Percentiles rank a stretch among this genome's conserved stretches.
Evolutionary conservation across 2,797 vertebrate genomes (phyloP).

Genomic region (Amazonetta brasiliensis): DNA sequence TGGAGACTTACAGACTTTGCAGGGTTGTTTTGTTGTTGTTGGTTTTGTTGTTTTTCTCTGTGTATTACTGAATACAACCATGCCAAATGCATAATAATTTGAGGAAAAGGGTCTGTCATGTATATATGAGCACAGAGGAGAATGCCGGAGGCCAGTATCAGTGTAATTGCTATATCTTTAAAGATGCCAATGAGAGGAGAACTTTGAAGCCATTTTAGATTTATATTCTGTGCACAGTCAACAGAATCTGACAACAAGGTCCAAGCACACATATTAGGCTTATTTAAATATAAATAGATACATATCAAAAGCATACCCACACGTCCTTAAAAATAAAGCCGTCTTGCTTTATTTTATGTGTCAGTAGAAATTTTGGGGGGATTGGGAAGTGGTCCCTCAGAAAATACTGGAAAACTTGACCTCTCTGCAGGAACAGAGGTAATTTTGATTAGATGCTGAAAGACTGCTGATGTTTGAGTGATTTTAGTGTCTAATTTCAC

Average conservation of each 20-base stretch:
- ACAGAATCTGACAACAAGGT: background rate
- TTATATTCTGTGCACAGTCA: background rate
- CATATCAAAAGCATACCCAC: background rate
- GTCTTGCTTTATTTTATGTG: background rate
- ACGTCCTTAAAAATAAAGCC: background rate
- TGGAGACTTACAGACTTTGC: background rate
- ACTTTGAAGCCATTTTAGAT: background rate
- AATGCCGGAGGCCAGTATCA: background rate
- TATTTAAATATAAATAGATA: conserved; percentile 4
- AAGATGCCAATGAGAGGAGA: background rate
- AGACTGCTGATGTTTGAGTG: background rate
- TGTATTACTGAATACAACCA: background rate
- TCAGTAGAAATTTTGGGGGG: background rate
- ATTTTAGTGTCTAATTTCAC: background rate
- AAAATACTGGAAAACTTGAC: background rate
- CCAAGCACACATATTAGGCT: background rate
- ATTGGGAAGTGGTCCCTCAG: background rate
- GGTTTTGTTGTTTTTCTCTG: too few relatives aligned
- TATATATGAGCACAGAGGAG: background rate
- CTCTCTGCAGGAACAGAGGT: background rate
- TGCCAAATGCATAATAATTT: background rate
- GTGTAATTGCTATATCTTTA: background rate
- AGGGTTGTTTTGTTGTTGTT: background rate
- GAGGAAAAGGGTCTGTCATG: background rate
- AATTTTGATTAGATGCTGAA: background rate